phyloP scores from a whole-genome alignment of 2,888 invertebrate genomes.

The Amiota mariae region DNA sequence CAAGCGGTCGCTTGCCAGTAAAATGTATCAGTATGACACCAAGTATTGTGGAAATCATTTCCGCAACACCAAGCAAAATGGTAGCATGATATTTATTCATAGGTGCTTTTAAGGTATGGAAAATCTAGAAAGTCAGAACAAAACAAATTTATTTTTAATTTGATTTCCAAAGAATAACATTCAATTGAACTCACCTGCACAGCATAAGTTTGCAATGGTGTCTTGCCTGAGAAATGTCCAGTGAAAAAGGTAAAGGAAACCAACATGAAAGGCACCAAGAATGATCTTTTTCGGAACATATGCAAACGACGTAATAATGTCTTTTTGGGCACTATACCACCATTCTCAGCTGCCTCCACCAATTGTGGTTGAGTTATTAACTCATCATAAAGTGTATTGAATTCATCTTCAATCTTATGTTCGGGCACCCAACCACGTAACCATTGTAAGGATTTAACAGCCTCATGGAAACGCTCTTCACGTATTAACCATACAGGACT shows the following conservation, averaged over 20 bases:
- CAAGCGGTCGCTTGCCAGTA: constrained; percentile 82
- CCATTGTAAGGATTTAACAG: constrained; percentile 83
- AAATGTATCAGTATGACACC: constrained; percentile 82
- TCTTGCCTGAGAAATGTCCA: constrained; percentile 84
- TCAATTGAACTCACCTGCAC: constrained; percentile 74
- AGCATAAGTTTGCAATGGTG: constrained; percentile 83
- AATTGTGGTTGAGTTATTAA: constrained; percentile 67
- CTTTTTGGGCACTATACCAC: constrained; percentile 41
- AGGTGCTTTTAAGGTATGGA: constrained; percentile 81
- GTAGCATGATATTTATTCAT: constrained; percentile 85
- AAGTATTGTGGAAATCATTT: constrained; percentile 79
- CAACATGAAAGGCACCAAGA: constrained; percentile 80
- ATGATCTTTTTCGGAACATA: constrained; percentile 77
- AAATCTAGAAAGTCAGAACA: constrained; percentile 74
- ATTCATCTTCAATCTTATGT: constrained; percentile 76
- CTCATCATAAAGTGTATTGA: constrained; percentile 70
- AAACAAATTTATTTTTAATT: no score
- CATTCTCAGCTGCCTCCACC: constrained; percentile 56
- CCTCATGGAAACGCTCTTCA: constrained; percentile 79
- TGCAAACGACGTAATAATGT: constrained; percentile 62
- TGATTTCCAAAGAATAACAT: not conserved
- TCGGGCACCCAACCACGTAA: constrained; percentile 84
- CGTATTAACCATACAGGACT: constrained; percentile 87
- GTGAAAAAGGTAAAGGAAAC: constrained; percentile 82
- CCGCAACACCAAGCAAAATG: constrained; percentile 81